Percentiles rank a stretch among this genome's conserved stretches.
phyloP scores from a whole-genome alignment of 2,113 vertebrate species.

The Echinops telfairi region DNA sequence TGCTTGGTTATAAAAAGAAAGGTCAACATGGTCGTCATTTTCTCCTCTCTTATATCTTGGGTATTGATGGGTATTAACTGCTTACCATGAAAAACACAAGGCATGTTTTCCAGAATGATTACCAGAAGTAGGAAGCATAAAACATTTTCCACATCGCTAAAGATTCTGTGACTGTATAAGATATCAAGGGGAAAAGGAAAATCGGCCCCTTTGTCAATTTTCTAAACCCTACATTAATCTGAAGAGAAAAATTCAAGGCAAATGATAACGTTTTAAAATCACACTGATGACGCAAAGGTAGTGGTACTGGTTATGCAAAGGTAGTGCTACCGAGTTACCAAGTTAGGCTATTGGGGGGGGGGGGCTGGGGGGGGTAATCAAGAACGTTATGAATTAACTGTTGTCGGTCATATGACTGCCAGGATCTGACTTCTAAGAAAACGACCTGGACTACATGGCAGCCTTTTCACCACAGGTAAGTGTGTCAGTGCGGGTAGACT shows the following conservation, averaged over 20 bases:
- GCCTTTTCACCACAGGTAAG: background rate
- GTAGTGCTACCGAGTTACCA: background rate
- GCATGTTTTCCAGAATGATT: background rate
- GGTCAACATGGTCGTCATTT: background rate
- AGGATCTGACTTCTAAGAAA: background rate
- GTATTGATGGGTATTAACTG: background rate
- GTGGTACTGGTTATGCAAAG: background rate
- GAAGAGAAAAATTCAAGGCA: background rate
- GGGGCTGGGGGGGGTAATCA: too few relatives aligned
- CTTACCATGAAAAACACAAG: background rate
- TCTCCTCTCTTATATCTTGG: background rate
- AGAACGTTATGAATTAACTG: background rate
- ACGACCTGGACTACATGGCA: background rate
- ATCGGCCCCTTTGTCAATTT: background rate
- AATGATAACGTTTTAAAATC: background rate
- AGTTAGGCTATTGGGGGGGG: background rate
- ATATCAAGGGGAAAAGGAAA: background rate
- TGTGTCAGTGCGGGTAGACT: too few relatives aligned
- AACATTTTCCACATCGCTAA: background rate
- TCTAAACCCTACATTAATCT: background rate
- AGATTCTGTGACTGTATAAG: background rate
- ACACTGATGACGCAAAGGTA: background rate
- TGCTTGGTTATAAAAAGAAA: background rate
- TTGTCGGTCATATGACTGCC: background rate
- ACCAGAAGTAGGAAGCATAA: background rate